phyloP scores from a whole-genome alignment of 1,140 invertebrate species.

The Neodiprion lecontei region DNA sequence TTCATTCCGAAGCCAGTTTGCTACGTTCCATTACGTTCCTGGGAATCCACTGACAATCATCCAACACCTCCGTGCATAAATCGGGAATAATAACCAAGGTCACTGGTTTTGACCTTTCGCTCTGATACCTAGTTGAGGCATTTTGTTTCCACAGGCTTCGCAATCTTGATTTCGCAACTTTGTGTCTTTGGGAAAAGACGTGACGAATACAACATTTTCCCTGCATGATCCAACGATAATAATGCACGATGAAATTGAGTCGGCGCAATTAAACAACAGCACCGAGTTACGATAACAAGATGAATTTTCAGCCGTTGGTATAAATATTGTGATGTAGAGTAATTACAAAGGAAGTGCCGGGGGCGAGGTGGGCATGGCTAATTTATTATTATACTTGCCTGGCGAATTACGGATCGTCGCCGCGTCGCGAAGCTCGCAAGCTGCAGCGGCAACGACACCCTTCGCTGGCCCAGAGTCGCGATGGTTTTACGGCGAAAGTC shows the following conservation, averaged over 20 bases:
- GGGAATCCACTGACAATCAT: no score
- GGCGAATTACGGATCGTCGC: not conserved
- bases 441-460: not conserved
- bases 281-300: not conserved
- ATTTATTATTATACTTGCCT: not conserved
- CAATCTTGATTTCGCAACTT: no score
- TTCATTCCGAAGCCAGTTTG: not conserved
- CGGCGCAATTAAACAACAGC: not conserved
- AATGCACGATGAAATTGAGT: no score
- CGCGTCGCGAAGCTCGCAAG: no score
- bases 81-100: not conserved
- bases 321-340: constrained; percentile 5
- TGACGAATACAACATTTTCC: no score
- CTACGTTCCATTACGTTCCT: not conserved
- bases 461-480: not conserved
- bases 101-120: no score
- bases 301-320: not conserved
- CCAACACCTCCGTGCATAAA: no score
- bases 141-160: no score
- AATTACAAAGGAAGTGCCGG: not conserved
- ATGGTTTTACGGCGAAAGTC: not conserved
- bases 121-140: no score
- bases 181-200: no score
- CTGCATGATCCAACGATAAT: no score
- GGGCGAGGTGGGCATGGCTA: not conserved